These are phyloP conservation scores for Drosophila mettleri DNA, from an alignment of 2,888 invertebrate genomes.

Conservation along the genomic window DNA sequence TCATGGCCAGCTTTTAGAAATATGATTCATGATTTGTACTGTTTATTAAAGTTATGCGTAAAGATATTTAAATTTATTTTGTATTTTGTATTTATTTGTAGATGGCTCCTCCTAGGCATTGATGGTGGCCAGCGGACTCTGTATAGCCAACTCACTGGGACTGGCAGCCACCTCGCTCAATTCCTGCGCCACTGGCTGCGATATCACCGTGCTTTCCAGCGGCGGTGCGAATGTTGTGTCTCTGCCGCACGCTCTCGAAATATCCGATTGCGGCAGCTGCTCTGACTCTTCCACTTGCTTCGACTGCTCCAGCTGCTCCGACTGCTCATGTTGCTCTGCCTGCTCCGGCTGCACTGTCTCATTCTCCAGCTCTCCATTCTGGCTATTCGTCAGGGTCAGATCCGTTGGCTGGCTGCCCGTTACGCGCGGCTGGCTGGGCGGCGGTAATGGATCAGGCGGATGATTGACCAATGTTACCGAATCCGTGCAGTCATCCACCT, in stretches of 20 bases:
- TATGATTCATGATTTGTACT: slow-evolving; percentile 48
- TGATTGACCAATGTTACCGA: slow-evolving; percentile 89
- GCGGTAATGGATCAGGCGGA: slow-evolving; percentile 49
- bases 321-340: neutral
- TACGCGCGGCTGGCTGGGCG: slow-evolving; percentile 20
- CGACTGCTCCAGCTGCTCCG: neutral
- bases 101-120: slow-evolving; percentile 19
- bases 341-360: neutral
- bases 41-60: slow-evolving; percentile 20
- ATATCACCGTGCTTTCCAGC: slow-evolving; percentile 38
- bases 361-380: slow-evolving; percentile 4
- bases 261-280: neutral
- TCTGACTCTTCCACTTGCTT: neutral
- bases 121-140: slow-evolving; percentile 60
- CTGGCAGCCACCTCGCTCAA: neutral
- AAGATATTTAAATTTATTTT: slow-evolving; percentile 1
- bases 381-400: neutral
- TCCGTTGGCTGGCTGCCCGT: neutral
- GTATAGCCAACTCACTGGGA: slow-evolving; percentile 15
- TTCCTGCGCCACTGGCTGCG: neutral
- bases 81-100: neutral
- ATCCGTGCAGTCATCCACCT: slow-evolving; percentile 95
- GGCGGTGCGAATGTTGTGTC: slow-evolving; percentile 52
- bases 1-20: slow-evolving; percentile 58
- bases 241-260: slow-evolving; percentile 1